phyloP scores from a whole-genome alignment of 2,797 vertebrate species.

The Myripristis murdjan region DNA sequence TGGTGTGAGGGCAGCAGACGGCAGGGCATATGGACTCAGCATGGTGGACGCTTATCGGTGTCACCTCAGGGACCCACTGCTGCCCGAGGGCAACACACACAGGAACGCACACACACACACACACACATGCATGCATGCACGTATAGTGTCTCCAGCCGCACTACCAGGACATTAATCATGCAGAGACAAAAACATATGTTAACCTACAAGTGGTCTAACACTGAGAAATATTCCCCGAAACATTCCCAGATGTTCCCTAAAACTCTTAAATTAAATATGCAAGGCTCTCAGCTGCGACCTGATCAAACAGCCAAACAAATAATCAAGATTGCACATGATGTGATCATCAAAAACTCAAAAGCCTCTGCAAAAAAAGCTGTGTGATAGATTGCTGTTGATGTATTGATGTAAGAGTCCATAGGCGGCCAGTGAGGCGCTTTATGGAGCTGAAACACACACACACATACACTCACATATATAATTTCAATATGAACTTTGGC shows the following conservation, averaged over 20 bases:
- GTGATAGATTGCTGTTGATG: not conserved
- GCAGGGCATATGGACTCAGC: slow-evolving; percentile 13
- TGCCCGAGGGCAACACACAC: slow-evolving; percentile 14
- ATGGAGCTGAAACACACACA: not conserved
- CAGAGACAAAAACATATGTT: not conserved
- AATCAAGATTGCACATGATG: too few species aligned
- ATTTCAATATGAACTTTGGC: slow-evolving; percentile 40
- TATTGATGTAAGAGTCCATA: not conserved
- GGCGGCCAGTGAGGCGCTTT: not conserved
- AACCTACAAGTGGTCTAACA: too few species aligned
- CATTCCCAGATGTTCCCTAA: too few species aligned
- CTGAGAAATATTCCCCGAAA: too few species aligned
- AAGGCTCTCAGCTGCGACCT: too few species aligned
- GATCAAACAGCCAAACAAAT: too few species aligned
- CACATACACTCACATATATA: not conserved
- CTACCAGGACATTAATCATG: too few species aligned
- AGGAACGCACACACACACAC: slow-evolving; percentile 17
- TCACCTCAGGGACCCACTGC: slow-evolving; percentile 11
- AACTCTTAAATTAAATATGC: too few species aligned
- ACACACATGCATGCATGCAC: not conserved
- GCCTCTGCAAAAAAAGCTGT: too few species aligned
- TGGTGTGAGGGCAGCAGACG: slow-evolving; percentile 24
- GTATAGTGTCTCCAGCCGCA: too few species aligned
- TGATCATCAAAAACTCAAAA: too few species aligned
- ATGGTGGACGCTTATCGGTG: slow-evolving; percentile 15